These are phyloP conservation scores for Trachelus tabidus DNA, from an alignment of 2,888 invertebrate species.

Conservation along the genomic window DNA sequence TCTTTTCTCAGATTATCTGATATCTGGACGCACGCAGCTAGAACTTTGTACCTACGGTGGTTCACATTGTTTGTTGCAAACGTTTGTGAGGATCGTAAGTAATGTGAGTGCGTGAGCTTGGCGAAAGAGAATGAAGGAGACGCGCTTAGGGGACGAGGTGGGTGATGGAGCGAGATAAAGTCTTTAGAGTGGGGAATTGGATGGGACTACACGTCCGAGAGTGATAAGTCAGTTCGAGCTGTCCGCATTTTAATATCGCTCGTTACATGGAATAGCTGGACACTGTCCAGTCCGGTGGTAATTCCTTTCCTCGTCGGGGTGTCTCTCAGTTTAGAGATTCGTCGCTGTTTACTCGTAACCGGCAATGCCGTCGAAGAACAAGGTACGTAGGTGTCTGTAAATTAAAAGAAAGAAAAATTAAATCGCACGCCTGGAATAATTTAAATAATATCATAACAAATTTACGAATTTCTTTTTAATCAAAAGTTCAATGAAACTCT, in stretches of 20 bases:
- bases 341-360: background rate
- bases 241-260: constrained; percentile 53
- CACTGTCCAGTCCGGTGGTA: constrained; percentile 39
- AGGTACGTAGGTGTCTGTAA: constrained; percentile 40
- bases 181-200: constrained; percentile 42
- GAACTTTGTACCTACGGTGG: constrained; percentile 46
- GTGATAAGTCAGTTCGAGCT: constrained; percentile 52
- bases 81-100: constrained; percentile 22
- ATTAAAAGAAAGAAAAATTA: background rate
- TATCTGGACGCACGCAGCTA: background rate
- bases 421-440: background rate
- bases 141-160: constrained; percentile 13
- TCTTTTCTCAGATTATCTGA: background rate
- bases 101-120: constrained; percentile 24
- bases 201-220: constrained; percentile 41
- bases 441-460: background rate
- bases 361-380: constrained; percentile 50
- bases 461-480: background rate
- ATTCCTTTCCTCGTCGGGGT: constrained; percentile 6
- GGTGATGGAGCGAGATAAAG: constrained; percentile 16
- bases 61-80: constrained; percentile 30
- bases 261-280: constrained; percentile 42
- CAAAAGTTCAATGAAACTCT: background rate
- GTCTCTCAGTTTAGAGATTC: background rate
- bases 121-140: constrained; percentile 20